Evolutionary conservation across 1,140 invertebrate species (phyloP), one percentile per base, ranked within the genome.

Genomic region (Conopomorpha cramerella): DNA sequence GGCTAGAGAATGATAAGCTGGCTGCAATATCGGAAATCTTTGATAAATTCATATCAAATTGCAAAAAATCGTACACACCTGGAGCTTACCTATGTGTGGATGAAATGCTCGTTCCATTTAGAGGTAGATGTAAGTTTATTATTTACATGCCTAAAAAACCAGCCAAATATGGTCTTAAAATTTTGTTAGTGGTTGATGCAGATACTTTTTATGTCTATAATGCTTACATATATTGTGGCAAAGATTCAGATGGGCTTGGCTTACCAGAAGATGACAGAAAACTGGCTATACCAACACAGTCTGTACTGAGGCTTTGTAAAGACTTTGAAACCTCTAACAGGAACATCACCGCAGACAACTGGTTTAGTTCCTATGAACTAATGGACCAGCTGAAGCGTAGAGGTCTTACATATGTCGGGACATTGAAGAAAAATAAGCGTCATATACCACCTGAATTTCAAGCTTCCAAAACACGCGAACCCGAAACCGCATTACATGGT

Each of bases 141-240:
- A 41, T 35, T 36, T 46, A 44, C 33, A 46, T 49, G 39, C 33
- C 38, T 17, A 51, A 56, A 29, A 80, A 80, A 51, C 77, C 78
- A 1, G 53, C 49, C 27, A 78, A 76, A 43, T 81, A 77, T 49
- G 70, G 65, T 1, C 47, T 78, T 16, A 79, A 77, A 48, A 45
- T 59, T 30, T 55, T 43, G 34, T 13, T 18, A 36, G 36, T 50
- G 16, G 34, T 34, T 39, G 45, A 47, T 30, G 45, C 41, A 6
- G n/a, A 47, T 33, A 38, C 19, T 4, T 42, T 36, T 28, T 46
- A 42, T 38, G 28, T 46, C 16, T n/a, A n/a, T n/a, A n/a, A n/a
- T n/a, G n/a, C n/a, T n/a, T n/a, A n/a, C n/a, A n/a, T n/a, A n/a
- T n/a, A 46, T 30, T 27, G 19, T 39, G 45, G 41, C 31, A 44